A percentile compares a stretch with the other conserved stretches of the same genome.
Conservation (phyloP, 2,113 vertebrate genomes). For the Bagarius yarrelli region DNA sequence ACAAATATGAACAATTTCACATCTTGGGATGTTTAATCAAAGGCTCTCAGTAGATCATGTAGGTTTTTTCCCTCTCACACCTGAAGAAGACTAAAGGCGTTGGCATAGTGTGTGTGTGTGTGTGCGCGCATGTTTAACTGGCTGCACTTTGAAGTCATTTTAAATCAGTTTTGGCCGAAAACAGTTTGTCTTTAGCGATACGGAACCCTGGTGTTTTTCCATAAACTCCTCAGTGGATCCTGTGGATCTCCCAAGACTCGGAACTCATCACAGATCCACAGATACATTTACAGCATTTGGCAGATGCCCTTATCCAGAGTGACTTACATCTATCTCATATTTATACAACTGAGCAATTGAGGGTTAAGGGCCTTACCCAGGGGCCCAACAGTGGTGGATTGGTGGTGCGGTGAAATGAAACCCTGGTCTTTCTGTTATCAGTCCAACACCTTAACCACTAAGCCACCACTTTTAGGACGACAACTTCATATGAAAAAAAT, state of each 20-base stretch:
- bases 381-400: too few relatives aligned
- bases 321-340: too few relatives aligned
- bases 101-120: not conserved
- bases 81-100: not conserved
- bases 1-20: not conserved
- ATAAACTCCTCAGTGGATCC: not conserved
- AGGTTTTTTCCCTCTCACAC: not conserved
- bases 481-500: too few relatives aligned
- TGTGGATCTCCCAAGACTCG: conserved; percentile 34
- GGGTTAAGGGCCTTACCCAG: too few relatives aligned
- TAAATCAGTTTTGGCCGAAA: conserved; percentile 9
- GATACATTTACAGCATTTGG: too few relatives aligned
- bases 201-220: not conserved
- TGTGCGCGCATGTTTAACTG: not conserved
- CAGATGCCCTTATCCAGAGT: too few relatives aligned
- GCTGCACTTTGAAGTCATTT: conserved; percentile 60
- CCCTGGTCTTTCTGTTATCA: too few relatives aligned
- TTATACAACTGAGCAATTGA: too few relatives aligned
- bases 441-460: too few relatives aligned
- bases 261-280: conserved; percentile 59
- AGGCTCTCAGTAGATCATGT: not conserved
- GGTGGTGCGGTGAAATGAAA: too few relatives aligned
- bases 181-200: not conserved
- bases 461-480: too few relatives aligned
- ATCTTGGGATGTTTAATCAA: too few relatives aligned